Base-by-base conservation (phyloP, 1,140 invertebrate species). In the Heterodera carotae region DNA sequence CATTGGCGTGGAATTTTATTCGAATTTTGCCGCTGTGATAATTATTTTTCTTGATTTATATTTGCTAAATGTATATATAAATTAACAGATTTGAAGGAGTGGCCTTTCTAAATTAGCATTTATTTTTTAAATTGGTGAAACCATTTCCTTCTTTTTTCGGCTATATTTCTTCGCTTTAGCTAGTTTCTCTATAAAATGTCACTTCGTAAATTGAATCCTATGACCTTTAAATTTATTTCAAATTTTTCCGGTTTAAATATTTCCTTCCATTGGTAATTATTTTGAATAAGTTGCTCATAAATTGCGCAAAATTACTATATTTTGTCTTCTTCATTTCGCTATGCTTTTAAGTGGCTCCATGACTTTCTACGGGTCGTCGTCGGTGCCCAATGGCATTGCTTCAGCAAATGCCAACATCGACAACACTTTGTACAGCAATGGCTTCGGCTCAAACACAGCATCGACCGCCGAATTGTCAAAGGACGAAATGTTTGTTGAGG, bases 401-500 rank as follows among this genome's bases (percentile, higher is more conserved):
- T 0, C 15, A 0, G 0, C 39, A 2, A 56, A 56, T 56, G 48
- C 48, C 48, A 18, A 22, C 48, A 22, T 18, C 5, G 48, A 22
- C 48, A 22, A 56, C 5, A 18, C 5, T 22, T 22, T 56, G 48
- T 22, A 56, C 29, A 64, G 27, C 33, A 74, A 74, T 34, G 72
- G 72, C 27, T 25, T 15, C 15, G 56, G 39, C 2, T 27, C 39
- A 29, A 43, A 8, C 39, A 10, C 43, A 5, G 33, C 72, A 74
- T 33, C 36, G 64, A 62, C 64, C 64, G 36, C 25, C 36, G 64
- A 74, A 27, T 73, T 73, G 34, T 25, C 64, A 27, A 70, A 53
- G 33, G 79, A 80, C 43, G 84, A 85, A 36, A 68, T 79, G 7
- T 78, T 80, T 33, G 82, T 85, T 25, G 85, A 86, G 67, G 82